phyloP scores from a whole-genome alignment of 2,888 invertebrate genomes.

The Ellobium chinense region DNA sequence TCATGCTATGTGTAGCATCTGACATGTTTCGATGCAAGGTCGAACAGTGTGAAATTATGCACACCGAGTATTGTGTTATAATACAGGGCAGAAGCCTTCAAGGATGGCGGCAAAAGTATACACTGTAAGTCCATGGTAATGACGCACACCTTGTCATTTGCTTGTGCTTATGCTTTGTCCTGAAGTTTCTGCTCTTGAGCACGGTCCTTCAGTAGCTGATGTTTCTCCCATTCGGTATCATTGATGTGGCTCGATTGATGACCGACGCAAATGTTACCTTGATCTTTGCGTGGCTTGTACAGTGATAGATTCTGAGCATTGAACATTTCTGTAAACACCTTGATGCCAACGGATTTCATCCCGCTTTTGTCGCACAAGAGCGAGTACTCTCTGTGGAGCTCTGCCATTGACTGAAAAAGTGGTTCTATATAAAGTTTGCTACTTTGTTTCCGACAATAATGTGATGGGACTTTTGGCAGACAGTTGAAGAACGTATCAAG shows the following conservation, averaged over 20 bases:
- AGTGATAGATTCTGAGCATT: not conserved
- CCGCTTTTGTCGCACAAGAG: too few species aligned
- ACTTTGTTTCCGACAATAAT: too few species aligned
- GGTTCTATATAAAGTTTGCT: too few species aligned
- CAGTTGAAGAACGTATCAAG: too few species aligned
- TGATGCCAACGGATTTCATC: too few species aligned
- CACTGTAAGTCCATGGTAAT: not conserved
- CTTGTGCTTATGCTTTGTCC: not conserved
- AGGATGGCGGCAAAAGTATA: not conserved
- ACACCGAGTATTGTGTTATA: not conserved
- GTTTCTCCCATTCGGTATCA: not conserved
- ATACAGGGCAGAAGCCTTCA: not conserved
- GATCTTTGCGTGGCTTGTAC: not conserved
- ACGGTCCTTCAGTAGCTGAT: not conserved
- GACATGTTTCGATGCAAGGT: not conserved
- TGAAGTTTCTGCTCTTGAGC: not conserved
- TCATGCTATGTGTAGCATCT: not conserved
- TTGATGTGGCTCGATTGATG: not conserved
- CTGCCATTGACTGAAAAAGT: too few species aligned
- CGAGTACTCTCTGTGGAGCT: too few species aligned
- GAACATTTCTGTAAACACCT: not conserved
- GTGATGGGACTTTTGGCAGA: too few species aligned
- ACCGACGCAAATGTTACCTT: not conserved
- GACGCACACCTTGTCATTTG: not conserved
- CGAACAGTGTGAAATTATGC: not conserved